Evolutionary conservation across 1,140 invertebrate genomes (phyloP), one percentile per base, ranked within the genome.

Genomic region (Littorina saxatilis): DNA sequence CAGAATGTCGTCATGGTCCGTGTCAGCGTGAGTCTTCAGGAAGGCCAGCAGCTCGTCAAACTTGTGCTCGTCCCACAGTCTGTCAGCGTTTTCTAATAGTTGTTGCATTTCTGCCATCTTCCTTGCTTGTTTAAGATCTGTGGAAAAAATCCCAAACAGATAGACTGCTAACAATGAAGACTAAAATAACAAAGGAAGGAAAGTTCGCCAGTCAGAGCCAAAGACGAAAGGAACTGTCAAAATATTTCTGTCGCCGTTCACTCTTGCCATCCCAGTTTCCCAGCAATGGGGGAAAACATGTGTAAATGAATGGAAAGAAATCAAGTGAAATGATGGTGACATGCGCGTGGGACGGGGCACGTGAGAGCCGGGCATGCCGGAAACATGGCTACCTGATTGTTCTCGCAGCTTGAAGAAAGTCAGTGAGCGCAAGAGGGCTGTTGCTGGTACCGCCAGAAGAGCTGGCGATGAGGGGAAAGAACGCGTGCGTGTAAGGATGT

Each of bases 1-100:
- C 61, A 96, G 91, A 43, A 96, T 93, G 91, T 97, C 96, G 58
- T 95, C 94, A 92, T 96, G 93, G 5, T 93, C 89, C 63, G 74
- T 66, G 58, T 88, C 86, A 77, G 87, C 78, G 72, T 88, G 84
- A n/a, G 73, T 43, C 17, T 84, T 43, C 9, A 93, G 87, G 40
- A 84, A 74, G 20, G 82, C 73, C 66, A 84, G 85, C 23, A 83
- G 58, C 66, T 87, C 78, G 17, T 78, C 43, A 37, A 83, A 80
- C 61, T 87, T 68, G 27, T 83, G 81, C 9, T 37, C 75, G 20
- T 73, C 72, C 63, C 84, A 86, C 20, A 87, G 76, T 0, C 35
- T 58, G 47, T 87, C 87, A 15, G 85, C 82, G 63, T 85, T 77
- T 23, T 52, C 47, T 55, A 86, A 72, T 0, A 85, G 52, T 20